Evolutionary conservation across 1,140 invertebrate species (phyloP).

Genomic region (Ceratina calcarata): DNA sequence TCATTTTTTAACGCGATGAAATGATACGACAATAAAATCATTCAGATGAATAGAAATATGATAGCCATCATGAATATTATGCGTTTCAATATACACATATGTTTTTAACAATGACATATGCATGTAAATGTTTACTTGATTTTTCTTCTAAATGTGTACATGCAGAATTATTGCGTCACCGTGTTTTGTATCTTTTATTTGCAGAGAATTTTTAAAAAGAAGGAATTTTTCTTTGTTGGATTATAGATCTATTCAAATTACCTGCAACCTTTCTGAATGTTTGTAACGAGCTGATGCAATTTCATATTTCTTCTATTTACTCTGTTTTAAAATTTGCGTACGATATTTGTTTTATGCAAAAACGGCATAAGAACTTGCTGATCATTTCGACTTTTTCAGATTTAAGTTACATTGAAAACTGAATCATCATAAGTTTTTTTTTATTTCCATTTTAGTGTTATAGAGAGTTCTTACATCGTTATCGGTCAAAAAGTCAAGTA

Average conservation of each 20-base stretch:
- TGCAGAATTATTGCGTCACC: too few species aligned
- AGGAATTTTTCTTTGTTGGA: too few species aligned
- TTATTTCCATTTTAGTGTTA: neutral
- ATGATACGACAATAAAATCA: too few species aligned
- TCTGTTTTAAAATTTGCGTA: too few species aligned
- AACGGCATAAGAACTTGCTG: neutral
- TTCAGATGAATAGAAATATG: too few species aligned
- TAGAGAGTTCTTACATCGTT: neutral
- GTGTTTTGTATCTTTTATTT: neutral
- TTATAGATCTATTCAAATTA: neutral
- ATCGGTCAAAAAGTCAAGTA: too few species aligned
- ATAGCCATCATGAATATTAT: too few species aligned
- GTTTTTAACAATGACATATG: neutral
- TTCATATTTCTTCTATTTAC: neutral
- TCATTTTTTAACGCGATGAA: too few species aligned
- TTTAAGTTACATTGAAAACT: neutral
- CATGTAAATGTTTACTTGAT: neutral
- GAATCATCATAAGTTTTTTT: neutral
- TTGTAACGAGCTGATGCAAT: neutral
- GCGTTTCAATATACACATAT: too few species aligned
- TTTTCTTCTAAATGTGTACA: neutral
- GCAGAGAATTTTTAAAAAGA: neutral
- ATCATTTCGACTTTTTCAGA: neutral
- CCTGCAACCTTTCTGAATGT: too few species aligned
- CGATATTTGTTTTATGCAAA: neutral